Conservation (phyloP, 1,140 invertebrate genomes). For the Dendrolimus kikuchii region DNA sequence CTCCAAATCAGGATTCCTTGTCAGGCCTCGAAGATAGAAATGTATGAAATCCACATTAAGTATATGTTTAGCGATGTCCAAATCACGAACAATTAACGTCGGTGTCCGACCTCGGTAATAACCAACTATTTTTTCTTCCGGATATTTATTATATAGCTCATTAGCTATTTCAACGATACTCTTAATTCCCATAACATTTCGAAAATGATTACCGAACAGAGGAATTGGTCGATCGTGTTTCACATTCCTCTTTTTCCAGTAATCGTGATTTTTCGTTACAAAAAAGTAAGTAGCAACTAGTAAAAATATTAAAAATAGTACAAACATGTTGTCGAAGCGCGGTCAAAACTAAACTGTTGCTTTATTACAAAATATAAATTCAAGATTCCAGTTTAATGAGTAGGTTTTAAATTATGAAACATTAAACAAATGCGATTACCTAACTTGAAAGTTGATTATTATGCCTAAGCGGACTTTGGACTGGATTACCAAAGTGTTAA, state of each 20-base stretch:
- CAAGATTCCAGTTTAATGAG: no score
- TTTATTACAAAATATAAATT: no score
- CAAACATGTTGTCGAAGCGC: no score
- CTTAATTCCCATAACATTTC: slow-evolving; percentile 26
- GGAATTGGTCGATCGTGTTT: slow-evolving; percentile 36
- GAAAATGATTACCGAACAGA: slow-evolving; percentile 36
- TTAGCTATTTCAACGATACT: slow-evolving; percentile 23
- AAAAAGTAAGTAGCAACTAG: slow-evolving; percentile 38
- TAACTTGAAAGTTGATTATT: no score
- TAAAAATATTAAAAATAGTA: not conserved
- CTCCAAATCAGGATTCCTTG: slow-evolving; percentile 50
- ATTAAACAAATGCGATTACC: no score
- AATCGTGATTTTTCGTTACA: slow-evolving; percentile 31
- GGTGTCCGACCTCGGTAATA: slow-evolving; percentile 36
- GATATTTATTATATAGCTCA: slow-evolving; percentile 44
- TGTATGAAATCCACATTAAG: slow-evolving; percentile 34
- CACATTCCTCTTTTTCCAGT: slow-evolving; percentile 44
- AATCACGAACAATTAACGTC: slow-evolving; percentile 32
- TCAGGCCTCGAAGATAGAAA: slow-evolving; percentile 34
- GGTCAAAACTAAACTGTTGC: no score
- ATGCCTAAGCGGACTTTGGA: no score
- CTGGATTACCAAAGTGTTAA: no score
- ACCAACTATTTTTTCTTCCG: slow-evolving; percentile 44
- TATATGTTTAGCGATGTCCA: slow-evolving; percentile 29
- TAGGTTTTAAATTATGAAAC: no score